Base-by-base conservation (phyloP, 2,113 vertebrate species). In the Spea bombifrons region DNA sequence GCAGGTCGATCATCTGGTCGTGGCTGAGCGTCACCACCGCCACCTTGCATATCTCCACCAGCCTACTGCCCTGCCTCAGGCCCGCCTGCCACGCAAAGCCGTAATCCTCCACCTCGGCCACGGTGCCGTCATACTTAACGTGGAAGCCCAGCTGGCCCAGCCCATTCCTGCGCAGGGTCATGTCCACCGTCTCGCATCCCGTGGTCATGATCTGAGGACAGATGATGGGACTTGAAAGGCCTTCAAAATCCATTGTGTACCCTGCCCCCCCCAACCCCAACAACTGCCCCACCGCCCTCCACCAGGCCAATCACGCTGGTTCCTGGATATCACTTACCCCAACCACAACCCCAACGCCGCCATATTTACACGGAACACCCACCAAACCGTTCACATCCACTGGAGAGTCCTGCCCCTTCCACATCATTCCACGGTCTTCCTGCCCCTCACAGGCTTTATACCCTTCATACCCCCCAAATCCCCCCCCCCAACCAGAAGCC, bases 61-160 rank as follows among this genome's bases (percentile, higher is more conserved):
- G 82, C 0, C 95, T 93, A 81, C 96, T 98, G 67, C 96, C 96
- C 73, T 97, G 95, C 12, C 96, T 91, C 70, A 98, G 88, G 0
- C 96, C 96, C 0, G 96, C 95, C 83, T 98, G 96, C 96, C 96
- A 98, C 81, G 96, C 96, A 2, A 98, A 98, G 9, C 96, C 96
- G 0, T 98, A 98, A 57, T 97, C 96, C 84, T 98, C 96, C 82
- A 98, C 96, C 87, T 98, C 96, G 0, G 96, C 95, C 82, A 98
- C 96, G 0, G 95, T 97, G 49, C 96, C 96, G 0, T 98, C 96
- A 17, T 94, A 88, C n/a, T 95, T 94, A 12, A 98, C 96, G 0
- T 98, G 96, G 88, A 98, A 98, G 16, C 96, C 96, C 84, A 98
- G 88, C 71, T 98, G 96, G 12, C 96, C 96, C 48, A 98, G 89